Evolutionary conservation across 2,888 invertebrate genomes (phyloP).

Genomic region (Selenia dentaria): DNA sequence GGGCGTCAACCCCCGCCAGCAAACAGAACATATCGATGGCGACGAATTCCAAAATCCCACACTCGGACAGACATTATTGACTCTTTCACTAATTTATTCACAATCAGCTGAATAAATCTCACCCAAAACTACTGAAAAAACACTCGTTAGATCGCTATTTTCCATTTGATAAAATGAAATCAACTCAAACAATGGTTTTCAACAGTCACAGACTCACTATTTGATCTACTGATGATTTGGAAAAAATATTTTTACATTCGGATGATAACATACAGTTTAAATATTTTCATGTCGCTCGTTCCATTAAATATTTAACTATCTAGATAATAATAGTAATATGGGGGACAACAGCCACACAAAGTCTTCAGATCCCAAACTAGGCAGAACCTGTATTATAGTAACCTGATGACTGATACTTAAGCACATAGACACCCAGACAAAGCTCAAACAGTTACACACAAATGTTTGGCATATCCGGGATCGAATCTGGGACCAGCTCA

Average conservation of each 20-base stretch:
- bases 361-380: too few species aligned
- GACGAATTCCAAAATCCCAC: conserved; percentile 17
- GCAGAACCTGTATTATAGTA: too few species aligned
- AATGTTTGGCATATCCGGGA: too few species aligned
- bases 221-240: conserved; percentile 10
- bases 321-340: neutral
- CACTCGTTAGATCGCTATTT: conserved; percentile 4
- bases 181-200: neutral
- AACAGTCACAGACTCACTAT: neutral
- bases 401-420: too few species aligned
- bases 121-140: conserved; percentile 28
- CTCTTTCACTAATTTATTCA: conserved; percentile 29
- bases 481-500: too few species aligned
- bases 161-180: conserved; percentile 8
- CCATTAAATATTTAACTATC: neutral
- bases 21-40: conserved; percentile 44
- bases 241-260: conserved; percentile 4
- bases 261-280: neutral
- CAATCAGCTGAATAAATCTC: conserved; percentile 18
- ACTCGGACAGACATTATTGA: conserved; percentile 27
- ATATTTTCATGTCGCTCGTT: conserved; percentile 6
- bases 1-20: conserved; percentile 64
- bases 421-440: too few species aligned
- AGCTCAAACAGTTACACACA: too few species aligned
- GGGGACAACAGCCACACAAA: too few species aligned